phyloP scores from a whole-genome alignment of 2,797 vertebrate species.

The Pogoniulus pusillus region DNA sequence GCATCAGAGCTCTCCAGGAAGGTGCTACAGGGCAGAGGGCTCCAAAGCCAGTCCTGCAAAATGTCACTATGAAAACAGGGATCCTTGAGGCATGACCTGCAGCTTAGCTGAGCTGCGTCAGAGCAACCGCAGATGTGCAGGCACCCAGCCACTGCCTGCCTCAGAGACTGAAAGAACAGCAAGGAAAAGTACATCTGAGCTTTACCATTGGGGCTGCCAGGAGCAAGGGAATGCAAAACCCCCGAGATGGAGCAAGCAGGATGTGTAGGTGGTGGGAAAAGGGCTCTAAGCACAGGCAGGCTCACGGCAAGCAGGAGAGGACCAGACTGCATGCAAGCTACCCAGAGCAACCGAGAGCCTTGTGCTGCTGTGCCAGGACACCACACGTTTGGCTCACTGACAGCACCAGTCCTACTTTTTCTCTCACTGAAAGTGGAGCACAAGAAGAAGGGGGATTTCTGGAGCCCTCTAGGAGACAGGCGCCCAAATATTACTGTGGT shows the following conservation, averaged over 20 bases:
- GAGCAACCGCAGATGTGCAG: background rate
- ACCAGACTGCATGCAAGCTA: background rate
- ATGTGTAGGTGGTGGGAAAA: background rate
- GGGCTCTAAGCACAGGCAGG: rapidly evolving
- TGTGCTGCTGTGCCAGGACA: background rate
- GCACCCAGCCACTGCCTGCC: rapidly evolving
- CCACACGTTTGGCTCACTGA: background rate
- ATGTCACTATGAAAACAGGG: rapidly evolving
- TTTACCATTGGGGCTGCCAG: rapidly evolving
- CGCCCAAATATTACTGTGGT: background rate
- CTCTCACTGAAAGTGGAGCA: background rate
- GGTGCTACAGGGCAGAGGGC: rapidly evolving
- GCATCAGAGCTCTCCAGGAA: background rate
- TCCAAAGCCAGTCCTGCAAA: background rate
- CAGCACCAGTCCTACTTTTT: background rate
- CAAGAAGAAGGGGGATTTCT: background rate
- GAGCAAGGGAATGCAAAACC: background rate
- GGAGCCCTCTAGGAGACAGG: background rate
- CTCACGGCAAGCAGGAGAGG: background rate
- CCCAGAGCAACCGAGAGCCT: rapidly evolving
- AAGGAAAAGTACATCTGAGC: background rate
- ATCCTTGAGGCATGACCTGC: background rate
- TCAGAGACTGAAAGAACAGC: rapidly evolving
- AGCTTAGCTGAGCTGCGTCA: background rate
- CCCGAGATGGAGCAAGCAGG: rapidly evolving